Evolutionary conservation across 2,888 invertebrate species (phyloP), one percentile per base, ranked within the genome.

Genomic region (Allophyes oxyacanthae): DNA sequence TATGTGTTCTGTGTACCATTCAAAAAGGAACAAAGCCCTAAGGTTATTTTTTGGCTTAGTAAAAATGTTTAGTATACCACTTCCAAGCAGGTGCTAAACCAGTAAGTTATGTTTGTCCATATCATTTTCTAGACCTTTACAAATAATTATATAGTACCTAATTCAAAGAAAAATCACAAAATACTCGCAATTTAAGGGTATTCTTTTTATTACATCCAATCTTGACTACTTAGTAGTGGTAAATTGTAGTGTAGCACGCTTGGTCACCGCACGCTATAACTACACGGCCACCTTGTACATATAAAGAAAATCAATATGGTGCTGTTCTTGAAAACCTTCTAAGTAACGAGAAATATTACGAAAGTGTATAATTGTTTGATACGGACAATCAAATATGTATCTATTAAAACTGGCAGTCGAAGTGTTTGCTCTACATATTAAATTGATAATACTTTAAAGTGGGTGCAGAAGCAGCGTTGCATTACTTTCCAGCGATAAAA

Each of bases 211-310:
- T 72, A 45, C 55, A 43, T 45, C 65, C 43, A 59, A 72, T 73
- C 59, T 61, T 60, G 54, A 52, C 38, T 67, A 26, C 42, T 60
- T 58, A 41, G 51, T 2, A 20, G 60, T 65, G 74, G 61, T 68
- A 79, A 79, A 84, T 76, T 68, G 65, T 59, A 50, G 26, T 42
- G 49, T 48, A 56, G 55, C 84, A 84, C 82, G 84, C 78, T 77
- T 70, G 73, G 66, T 57, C 67, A 66, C 61, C 56, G 30, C 56
- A 67, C 70, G 76, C 81, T 74, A 77, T 67, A 66, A 53, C 63
- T 58, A 38, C 30, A 38, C 30, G 20, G 4, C 20, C 4, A 2
- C 36, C 20, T 37, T 14, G 15, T 32, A 20, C n/a, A n/a, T 30
- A 33, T 37, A 6, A 59, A 11, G 20, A 46, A 53, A 66, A 64